phyloP scores from a whole-genome alignment of 2,113 vertebrate genomes.

The Astur gentilis region DNA sequence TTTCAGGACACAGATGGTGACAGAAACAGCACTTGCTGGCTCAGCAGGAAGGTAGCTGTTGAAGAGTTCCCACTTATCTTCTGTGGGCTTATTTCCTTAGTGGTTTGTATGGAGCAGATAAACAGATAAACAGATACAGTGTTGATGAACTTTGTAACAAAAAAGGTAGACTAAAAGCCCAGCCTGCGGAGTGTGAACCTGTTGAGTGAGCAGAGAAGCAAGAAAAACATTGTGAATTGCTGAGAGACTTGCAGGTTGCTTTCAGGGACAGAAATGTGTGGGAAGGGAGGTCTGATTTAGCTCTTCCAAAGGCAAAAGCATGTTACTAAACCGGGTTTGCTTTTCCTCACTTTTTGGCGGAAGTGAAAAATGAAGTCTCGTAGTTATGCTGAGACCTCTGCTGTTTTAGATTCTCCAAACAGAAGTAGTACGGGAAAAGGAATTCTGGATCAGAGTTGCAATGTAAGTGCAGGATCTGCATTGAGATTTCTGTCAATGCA shows the following conservation, averaged over 20 bases:
- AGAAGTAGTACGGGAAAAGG: not conserved
- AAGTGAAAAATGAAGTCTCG: not conserved
- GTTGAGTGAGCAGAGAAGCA: conserved; percentile 22
- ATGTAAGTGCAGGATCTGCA: not conserved
- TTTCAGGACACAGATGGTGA: conserved; percentile 45
- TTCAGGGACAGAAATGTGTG: not conserved
- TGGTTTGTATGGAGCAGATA: not conserved
- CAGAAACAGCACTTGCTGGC: conserved; percentile 49
- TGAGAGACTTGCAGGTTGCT: conserved; percentile 37
- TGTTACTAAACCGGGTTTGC: not conserved
- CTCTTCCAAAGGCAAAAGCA: not conserved
- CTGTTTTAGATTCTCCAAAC: not conserved
- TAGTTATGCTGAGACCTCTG: not conserved
- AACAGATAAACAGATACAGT: conserved; percentile 8
- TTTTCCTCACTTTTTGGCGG: not conserved
- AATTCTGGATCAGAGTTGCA: not conserved
- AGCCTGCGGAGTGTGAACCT: conserved; percentile 8
- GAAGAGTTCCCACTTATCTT: conserved; percentile 29
- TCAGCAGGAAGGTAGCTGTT: conserved; percentile 40
- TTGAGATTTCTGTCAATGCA: not conserved
- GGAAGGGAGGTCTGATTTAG: conserved; percentile 19
- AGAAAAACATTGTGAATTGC: not conserved
- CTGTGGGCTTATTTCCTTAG: conserved; percentile 22
- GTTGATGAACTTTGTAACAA: conserved; percentile 29
- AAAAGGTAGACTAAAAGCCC: not conserved